Evolutionary conservation across 2,797 vertebrate genomes (phyloP).

Genomic region (Jordanella pulchra): DNA sequence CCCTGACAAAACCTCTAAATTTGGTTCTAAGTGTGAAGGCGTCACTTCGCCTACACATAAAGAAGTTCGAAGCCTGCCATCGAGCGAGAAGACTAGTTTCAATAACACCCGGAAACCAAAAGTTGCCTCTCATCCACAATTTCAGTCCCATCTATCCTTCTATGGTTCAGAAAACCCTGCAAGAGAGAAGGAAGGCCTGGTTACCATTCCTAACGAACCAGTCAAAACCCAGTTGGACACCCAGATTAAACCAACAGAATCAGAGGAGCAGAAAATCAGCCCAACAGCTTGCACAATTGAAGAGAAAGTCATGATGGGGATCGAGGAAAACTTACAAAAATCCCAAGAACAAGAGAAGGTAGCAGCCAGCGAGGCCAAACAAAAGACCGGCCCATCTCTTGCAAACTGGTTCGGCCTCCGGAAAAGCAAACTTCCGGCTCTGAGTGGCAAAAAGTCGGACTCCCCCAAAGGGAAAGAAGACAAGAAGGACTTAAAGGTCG

Average conservation of each 20-base stretch:
- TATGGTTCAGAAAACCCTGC: conserved; percentile 60
- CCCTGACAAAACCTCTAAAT: conserved; percentile 78
- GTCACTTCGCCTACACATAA: conserved; percentile 67
- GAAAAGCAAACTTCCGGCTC: conserved; percentile 87
- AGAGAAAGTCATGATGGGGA: conserved; percentile 95
- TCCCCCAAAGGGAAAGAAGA: conserved; percentile 84
- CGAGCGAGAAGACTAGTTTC: conserved; percentile 58
- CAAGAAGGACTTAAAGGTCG: conserved; percentile 86
- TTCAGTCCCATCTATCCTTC: conserved; percentile 62
- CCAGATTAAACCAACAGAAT: conserved; percentile 68
- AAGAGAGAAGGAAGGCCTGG: conserved; percentile 57
- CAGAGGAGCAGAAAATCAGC: conserved; percentile 67
- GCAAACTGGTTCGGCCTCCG: conserved; percentile 94
- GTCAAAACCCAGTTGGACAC: conserved; percentile 61
- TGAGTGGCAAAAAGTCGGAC: conserved; percentile 84
- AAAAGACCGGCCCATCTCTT: conserved; percentile 85
- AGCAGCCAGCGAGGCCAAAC: conserved; percentile 79
- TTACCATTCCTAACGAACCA: conserved; percentile 49
- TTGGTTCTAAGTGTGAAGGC: conserved; percentile 69
- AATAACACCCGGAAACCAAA: conserved; percentile 68
- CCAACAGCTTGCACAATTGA: conserved; percentile 84
- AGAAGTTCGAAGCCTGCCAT: conserved; percentile 56
- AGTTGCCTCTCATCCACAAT: conserved; percentile 70
- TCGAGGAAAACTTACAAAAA: conserved; percentile 90
- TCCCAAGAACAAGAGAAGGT: conserved; percentile 86